These are phyloP conservation scores for Melanophora roralis DNA, from an alignment of 2,888 invertebrate species.

Conservation along the genomic window DNA sequence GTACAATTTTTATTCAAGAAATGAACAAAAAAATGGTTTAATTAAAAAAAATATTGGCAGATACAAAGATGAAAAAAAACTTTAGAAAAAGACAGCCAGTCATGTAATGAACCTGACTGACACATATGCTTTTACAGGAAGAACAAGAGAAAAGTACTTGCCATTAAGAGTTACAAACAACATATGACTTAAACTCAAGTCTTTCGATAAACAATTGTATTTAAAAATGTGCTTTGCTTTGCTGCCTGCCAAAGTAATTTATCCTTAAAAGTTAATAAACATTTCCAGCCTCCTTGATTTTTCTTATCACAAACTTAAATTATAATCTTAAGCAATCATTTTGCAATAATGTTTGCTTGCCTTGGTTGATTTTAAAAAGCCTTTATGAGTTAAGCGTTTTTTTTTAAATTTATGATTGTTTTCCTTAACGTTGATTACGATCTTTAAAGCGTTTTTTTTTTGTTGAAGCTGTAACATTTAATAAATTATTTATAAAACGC, in stretches of 20 bases:
- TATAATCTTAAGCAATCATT: conserved; percentile 58
- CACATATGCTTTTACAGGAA: background rate
- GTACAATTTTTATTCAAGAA: conserved; percentile 47
- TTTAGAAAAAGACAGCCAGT: background rate
- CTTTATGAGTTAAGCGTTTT: conserved; percentile 18
- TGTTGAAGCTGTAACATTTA: background rate
- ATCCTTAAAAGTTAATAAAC: conserved; percentile 61
- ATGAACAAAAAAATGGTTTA: conserved; percentile 16
- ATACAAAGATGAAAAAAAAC: background rate
- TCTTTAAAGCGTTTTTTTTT: conserved; percentile 21
- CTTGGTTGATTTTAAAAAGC: background rate
- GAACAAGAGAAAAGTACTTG: conserved; percentile 17
- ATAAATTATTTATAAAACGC: conserved; percentile 61
- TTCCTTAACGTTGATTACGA: conserved; percentile 50
- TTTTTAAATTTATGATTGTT: conserved; percentile 36
- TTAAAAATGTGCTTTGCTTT: background rate
- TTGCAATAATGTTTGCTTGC: background rate
- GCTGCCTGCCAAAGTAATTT: conserved; percentile 41
- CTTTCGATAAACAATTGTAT: conserved; percentile 29
- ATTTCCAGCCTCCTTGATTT: conserved; percentile 52
- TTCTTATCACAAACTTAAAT: conserved; percentile 57
- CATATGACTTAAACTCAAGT: background rate
- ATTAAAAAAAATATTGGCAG: conserved; percentile 29
- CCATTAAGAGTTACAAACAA: conserved; percentile 4
- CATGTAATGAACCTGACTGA: conserved; percentile 35